Evolutionary conservation across 2,888 invertebrate genomes (phyloP).

Genomic region (Bellardia pandia): DNA sequence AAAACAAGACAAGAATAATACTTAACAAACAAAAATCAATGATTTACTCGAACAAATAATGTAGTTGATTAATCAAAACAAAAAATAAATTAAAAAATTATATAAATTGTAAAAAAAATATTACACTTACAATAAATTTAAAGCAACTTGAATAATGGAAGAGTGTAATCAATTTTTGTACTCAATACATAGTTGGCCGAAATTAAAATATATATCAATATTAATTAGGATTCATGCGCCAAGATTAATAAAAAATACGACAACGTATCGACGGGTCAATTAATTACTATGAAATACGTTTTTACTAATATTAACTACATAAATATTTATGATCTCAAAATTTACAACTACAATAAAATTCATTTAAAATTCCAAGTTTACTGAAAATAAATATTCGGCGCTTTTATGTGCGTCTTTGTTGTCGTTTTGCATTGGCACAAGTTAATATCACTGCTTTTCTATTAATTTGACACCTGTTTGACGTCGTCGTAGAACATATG

Average conservation of each 20-base stretch:
- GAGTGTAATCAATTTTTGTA: conserved; percentile 15
- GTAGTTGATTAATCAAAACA: conserved; percentile 64
- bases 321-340: no score
- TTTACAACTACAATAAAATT: no score
- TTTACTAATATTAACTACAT: no score
- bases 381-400: neutral
- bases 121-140: neutral
- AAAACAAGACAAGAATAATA: conserved; percentile 38
- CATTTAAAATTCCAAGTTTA: no score
- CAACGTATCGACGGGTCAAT: no score
- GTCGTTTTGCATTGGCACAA: neutral
- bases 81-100: conserved; percentile 54
- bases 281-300: no score
- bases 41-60: conserved; percentile 60
- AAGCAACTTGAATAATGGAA: neutral
- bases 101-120: conserved; percentile 53
- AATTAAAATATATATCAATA: no score
- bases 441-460: neutral
- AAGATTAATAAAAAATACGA: no score
- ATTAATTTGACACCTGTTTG: neutral
- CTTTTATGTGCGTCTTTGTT: neutral
- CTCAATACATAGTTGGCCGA: conserved; percentile 18
- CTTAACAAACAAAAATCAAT: conserved; percentile 63
- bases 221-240: no score
- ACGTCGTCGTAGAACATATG: neutral